Evolutionary conservation across 1,140 invertebrate genomes (phyloP).

Genomic region (Lepidurus arcticus): DNA sequence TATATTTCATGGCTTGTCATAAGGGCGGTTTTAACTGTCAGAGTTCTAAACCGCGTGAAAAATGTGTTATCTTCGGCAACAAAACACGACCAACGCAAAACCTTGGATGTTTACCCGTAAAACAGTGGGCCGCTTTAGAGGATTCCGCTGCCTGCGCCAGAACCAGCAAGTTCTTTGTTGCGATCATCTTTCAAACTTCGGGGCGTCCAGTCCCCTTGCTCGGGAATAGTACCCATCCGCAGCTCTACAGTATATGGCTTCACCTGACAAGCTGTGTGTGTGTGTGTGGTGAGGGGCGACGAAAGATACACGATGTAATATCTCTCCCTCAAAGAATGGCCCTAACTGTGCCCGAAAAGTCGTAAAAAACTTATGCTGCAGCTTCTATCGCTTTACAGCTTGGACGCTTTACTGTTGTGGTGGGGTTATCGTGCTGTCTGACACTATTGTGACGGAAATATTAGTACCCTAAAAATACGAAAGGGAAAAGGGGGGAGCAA

Average conservation of each 20-base stretch:
- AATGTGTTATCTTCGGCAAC: background rate
- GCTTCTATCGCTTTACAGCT: background rate
- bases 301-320: background rate
- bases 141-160: background rate
- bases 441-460: too few relatives aligned
- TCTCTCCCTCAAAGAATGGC: background rate
- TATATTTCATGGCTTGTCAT: too few relatives aligned
- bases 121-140: background rate
- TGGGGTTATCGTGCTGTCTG: too few relatives aligned
- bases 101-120: background rate
- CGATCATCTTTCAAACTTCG: slow-evolving; percentile 15
- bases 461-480: too few relatives aligned
- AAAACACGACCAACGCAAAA: background rate
- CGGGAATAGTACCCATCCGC: background rate
- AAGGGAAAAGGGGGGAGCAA: too few relatives aligned
- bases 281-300: background rate
- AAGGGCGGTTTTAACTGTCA: too few relatives aligned
- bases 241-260: background rate
- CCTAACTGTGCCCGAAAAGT: background rate
- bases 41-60: too few relatives aligned
- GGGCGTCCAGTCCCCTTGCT: background rate
- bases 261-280: background rate
- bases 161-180: background rate
- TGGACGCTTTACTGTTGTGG: too few relatives aligned
- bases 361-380: background rate